These are phyloP conservation scores for Drosophila tsacasi DNA, from an alignment of 1,140 invertebrate genomes.

Conservation along the genomic window DNA sequence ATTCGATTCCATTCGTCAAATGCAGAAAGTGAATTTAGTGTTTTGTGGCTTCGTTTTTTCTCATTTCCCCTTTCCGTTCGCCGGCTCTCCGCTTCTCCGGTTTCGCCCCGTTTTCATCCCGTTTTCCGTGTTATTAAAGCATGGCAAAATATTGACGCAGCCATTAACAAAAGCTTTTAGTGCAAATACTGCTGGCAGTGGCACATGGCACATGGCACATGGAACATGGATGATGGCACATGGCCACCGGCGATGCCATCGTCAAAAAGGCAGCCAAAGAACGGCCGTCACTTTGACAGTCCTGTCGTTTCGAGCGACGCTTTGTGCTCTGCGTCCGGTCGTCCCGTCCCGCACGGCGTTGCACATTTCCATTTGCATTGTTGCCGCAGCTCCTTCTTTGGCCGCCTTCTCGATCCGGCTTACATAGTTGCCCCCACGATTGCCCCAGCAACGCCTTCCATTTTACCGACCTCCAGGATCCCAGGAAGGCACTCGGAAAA, in stretches of 20 bases:
- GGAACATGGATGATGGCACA: conserved; percentile 1
- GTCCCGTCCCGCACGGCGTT: conserved; percentile 29
- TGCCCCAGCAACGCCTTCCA: neutral
- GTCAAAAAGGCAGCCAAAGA: conserved; percentile 38
- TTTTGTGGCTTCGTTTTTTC: conserved; percentile 41
- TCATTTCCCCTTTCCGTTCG: conserved; percentile 38
- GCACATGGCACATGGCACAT: conserved; percentile 39
- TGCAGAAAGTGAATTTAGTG: conserved; percentile 62
- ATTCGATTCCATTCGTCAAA: conserved; percentile 74
- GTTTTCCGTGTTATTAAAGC: conserved; percentile 59
- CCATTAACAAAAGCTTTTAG: conserved; percentile 81
- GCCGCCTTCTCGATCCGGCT: neutral
- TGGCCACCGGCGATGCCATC: conserved; percentile 25
- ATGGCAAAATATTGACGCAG: conserved; percentile 70
- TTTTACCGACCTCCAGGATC: conserved; percentile 7
- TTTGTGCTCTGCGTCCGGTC: conserved; percentile 31
- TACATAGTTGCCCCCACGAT: conserved; percentile 8
- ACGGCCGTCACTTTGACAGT: conserved; percentile 70
- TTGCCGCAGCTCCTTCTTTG: conserved; percentile 19
- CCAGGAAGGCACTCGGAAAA: neutral
- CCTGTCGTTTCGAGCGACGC: conserved; percentile 64
- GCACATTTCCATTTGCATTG: conserved; percentile 73
- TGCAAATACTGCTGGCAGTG: conserved; percentile 59
- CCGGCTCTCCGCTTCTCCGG: conserved; percentile 9
- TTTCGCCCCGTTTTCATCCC: conserved; percentile 14